Conservation (phyloP, 2,797 vertebrate species). For the Lemur catta region DNA sequence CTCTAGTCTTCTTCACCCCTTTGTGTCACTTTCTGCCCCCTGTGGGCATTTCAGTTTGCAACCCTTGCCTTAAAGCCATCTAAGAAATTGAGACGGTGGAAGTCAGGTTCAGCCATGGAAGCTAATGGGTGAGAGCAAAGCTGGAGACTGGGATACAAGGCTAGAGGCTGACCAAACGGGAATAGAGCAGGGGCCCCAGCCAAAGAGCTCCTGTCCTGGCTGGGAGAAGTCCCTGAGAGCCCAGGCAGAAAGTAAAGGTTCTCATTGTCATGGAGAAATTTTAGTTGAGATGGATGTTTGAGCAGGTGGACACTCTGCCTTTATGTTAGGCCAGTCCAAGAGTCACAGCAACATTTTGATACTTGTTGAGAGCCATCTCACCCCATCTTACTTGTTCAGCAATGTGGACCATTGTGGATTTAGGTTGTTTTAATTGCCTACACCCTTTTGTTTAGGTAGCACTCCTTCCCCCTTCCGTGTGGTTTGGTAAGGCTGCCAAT, state of each 20-base stretch:
- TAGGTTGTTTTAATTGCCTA: neutral
- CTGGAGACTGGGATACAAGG: neutral
- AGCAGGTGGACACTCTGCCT: neutral
- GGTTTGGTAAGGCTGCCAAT: neutral
- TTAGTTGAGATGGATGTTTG: neutral
- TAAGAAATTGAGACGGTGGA: neutral
- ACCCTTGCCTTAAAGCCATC: neutral
- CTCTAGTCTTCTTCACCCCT: neutral
- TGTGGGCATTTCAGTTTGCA: neutral
- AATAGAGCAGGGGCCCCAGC: neutral
- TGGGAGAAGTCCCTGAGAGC: neutral
- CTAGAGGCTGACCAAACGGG: neutral
- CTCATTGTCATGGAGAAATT: neutral
- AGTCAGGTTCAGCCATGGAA: neutral
- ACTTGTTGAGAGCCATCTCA: neutral
- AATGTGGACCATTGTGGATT: neutral
- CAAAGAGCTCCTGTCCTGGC: rapidly evolving
- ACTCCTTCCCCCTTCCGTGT: neutral
- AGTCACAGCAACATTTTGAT: neutral
- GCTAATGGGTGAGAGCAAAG: neutral
- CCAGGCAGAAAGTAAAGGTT: no score
- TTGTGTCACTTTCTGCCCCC: neutral
- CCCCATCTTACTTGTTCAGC: neutral
- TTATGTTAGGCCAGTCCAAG: neutral
- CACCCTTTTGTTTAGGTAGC: neutral